phyloP scores from a whole-genome alignment of 2,888 invertebrate genomes.

The Autographa gamma region DNA sequence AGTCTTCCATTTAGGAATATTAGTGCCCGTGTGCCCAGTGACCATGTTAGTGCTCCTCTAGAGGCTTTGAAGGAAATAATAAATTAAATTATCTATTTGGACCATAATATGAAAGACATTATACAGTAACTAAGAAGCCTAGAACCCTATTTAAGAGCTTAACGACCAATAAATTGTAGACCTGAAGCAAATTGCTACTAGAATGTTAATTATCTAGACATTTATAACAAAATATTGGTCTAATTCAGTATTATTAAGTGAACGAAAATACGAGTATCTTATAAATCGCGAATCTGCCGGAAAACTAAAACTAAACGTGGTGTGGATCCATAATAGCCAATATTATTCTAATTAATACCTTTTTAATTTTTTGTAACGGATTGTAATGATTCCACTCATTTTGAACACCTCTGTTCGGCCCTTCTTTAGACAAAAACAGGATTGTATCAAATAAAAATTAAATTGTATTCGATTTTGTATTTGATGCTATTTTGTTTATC shows the following conservation, averaged over 20 bases:
- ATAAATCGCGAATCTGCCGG: too few species aligned
- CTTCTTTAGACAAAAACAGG: too few species aligned
- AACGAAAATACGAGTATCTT: too few species aligned
- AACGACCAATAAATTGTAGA: neutral
- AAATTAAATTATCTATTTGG: neutral
- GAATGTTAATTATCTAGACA: neutral
- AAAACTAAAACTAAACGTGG: too few species aligned
- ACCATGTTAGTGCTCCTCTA: neutral
- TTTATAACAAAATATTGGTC: neutral
- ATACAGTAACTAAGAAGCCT: conserved; percentile 1
- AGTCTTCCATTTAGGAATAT: neutral
- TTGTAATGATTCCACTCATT: too few species aligned
- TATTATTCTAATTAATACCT: too few species aligned
- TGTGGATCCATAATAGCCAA: too few species aligned
- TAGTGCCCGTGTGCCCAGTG: too few species aligned
- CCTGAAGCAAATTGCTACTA: neutral
- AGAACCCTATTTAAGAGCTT: neutral
- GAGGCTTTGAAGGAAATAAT: neutral
- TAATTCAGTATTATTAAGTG: too few species aligned
- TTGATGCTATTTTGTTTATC: neutral
- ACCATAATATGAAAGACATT: neutral
- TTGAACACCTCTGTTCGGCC: too few species aligned
- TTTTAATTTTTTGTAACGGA: too few species aligned
- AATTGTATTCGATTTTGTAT: neutral
- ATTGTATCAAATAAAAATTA: too few species aligned